phyloP scores from a whole-genome alignment of 2,113 vertebrate genomes.

The Podocnemis expansa region DNA sequence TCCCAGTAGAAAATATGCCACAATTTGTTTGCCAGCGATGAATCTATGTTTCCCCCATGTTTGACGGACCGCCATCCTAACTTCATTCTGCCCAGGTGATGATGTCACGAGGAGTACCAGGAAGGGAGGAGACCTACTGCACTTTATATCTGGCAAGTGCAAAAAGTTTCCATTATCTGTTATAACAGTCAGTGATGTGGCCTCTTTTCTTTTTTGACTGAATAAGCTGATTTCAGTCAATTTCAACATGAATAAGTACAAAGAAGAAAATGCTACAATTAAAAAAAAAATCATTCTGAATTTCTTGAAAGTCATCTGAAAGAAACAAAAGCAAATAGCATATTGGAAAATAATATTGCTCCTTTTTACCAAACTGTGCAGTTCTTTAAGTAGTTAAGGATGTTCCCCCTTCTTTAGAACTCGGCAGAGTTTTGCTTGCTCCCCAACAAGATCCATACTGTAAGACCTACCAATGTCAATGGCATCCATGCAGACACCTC shows the following conservation, averaged over 20 bases:
- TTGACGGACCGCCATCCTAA: conserved; percentile 73
- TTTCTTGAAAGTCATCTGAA: conserved; percentile 40
- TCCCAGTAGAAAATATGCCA: conserved; percentile 77
- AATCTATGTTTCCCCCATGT: conserved; percentile 71
- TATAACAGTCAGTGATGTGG: not conserved
- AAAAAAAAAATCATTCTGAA: conserved; percentile 19
- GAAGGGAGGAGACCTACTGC: conserved; percentile 69
- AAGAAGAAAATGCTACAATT: conserved; percentile 16
- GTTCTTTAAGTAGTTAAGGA: not conserved
- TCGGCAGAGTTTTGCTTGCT: not conserved
- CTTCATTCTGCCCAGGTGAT: not conserved
- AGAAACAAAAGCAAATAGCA: not conserved
- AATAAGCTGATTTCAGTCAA: not conserved
- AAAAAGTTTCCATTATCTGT: conserved; percentile 27
- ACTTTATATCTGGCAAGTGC: conserved; percentile 63
- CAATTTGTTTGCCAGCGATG: not conserved
- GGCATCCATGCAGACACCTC: not conserved
- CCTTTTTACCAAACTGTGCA: not conserved
- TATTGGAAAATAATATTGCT: not conserved
- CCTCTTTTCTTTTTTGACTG: not conserved
- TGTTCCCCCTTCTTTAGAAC: not conserved
- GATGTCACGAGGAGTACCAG: conserved; percentile 77
- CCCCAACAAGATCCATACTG: not conserved
- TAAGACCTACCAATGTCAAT: accelerated
- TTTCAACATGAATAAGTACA: conserved; percentile 21